These are phyloP conservation scores for Catagonus wagneri DNA, from an alignment of 2,113 vertebrate genomes.

Conservation along the genomic window DNA sequence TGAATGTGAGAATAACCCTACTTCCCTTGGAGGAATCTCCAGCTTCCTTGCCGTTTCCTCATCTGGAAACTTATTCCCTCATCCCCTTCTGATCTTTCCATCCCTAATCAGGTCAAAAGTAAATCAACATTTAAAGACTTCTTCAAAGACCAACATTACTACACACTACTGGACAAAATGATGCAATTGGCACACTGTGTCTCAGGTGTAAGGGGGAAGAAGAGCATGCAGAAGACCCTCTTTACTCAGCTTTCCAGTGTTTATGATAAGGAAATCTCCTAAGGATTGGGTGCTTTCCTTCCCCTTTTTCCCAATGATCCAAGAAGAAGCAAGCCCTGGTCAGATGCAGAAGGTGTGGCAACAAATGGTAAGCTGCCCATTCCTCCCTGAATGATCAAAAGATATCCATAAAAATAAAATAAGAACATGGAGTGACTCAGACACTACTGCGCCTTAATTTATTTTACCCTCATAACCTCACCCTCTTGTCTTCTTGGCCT, in stretches of 20 bases:
- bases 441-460: not conserved
- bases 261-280: not conserved
- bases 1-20: accelerated
- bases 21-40: too few relatives aligned
- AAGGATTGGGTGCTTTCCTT: not conserved
- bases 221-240: not conserved
- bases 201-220: not conserved
- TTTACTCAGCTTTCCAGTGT: not conserved
- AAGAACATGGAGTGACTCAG: not conserved
- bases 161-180: not conserved
- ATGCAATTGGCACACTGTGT: not conserved
- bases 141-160: constrained; percentile 1
- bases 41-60: not conserved
- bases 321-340: not conserved
- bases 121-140: not conserved
- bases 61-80: not conserved
- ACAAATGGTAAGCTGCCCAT: not conserved
- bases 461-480: not conserved
- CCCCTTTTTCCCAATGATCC: not conserved
- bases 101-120: not conserved
- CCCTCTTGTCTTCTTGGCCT: not conserved
- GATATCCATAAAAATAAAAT: not conserved
- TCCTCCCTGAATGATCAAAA: not conserved
- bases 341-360: not conserved
- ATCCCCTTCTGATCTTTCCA: not conserved